phyloP scores from a whole-genome alignment of 2,797 vertebrate genomes.

The Gila robusta region DNA sequence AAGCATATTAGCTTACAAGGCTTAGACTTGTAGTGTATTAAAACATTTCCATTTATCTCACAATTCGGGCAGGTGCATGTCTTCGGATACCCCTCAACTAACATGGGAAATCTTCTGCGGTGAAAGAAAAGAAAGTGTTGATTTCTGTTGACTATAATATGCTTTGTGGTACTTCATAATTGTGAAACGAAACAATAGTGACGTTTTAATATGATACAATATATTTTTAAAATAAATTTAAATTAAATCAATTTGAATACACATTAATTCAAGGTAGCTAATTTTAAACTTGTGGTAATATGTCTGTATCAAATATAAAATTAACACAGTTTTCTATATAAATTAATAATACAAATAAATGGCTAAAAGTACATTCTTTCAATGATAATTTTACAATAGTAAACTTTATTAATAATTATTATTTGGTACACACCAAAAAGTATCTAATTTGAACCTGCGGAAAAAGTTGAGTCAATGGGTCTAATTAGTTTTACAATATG shows the following conservation, averaged over 20 bases:
- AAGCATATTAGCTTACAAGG: conserved; percentile 30
- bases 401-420: background rate
- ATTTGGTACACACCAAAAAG: background rate
- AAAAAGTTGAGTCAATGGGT: background rate
- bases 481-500: background rate
- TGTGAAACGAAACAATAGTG: background rate
- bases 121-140: background rate
- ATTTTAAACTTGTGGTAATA: too few relatives aligned
- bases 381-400: background rate
- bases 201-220: background rate
- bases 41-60: conserved; percentile 8
- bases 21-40: conserved; percentile 10
- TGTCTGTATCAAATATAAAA: too few relatives aligned
- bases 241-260: background rate
- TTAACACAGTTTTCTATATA: too few relatives aligned
- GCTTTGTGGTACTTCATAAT: background rate
- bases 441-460: background rate
- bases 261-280: background rate
- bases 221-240: background rate
- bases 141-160: background rate
- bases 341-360: too few relatives aligned
- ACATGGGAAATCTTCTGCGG: background rate
- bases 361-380: background rate
- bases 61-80: background rate
- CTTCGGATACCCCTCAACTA: conserved; percentile 1